phyloP scores from a whole-genome alignment of 2,888 invertebrate genomes.

The Monoplex corrugatus region DNA sequence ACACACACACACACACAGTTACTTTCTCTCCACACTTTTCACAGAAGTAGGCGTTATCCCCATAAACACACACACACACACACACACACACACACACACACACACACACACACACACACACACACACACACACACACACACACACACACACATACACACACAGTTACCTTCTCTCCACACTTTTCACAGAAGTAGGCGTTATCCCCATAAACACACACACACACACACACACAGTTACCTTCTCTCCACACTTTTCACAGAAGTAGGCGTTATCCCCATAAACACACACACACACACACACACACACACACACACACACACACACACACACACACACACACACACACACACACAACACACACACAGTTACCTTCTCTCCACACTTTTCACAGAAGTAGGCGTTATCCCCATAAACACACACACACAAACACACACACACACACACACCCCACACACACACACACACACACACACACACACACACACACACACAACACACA shows the following conservation, averaged over 20 bases:
- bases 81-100: background rate
- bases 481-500: background rate
- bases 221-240: no score
- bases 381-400: background rate
- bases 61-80: background rate
- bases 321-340: background rate
- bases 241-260: background rate
- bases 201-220: background rate
- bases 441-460: no score
- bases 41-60: no score
- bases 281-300: background rate
- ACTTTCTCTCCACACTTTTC: background rate
- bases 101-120: background rate
- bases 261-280: background rate
- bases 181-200: background rate
- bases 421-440: no score
- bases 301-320: background rate
- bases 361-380: no score
- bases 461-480: no score
- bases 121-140: background rate
- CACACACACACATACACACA: background rate
- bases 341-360: background rate
- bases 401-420: no score
- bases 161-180: background rate
- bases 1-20: no score